Base-by-base conservation (phyloP, 2,113 vertebrate genomes). In the Azemiops feae region DNA sequence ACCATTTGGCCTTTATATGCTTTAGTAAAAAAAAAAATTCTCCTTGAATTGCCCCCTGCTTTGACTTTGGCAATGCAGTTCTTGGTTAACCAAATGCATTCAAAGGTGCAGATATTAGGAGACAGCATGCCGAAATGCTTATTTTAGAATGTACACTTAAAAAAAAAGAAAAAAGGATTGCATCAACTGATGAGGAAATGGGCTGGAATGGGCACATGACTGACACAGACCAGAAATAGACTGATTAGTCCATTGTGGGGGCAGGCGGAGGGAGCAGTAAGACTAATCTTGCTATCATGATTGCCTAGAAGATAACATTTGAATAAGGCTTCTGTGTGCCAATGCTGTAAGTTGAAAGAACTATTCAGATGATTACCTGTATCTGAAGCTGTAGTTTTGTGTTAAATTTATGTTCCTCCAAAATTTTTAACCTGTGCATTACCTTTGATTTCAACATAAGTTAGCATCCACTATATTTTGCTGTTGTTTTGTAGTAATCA, bases 301-400 rank as follows among this genome's bases (percentile, higher is more conserved):
- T 54, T 54, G 52, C 30, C 14, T 14, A 89, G 12, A 47, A 43
- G 55, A 30, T 89, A 34, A 34, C 45, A 43, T 14, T 43, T 58
- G 39, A 89, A 47, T 60, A 60, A 5, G 6, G 23, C 85, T 47
- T 57, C 22, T 58, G 8, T 47, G 34, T 85, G 18, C 50, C 53
- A 57, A 7, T 87, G 39, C 6, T 74, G 10, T 45, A 64, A 47
- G 8, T 3, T 57, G 43, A 55, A 43, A 25, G 52, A 85, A 52
- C 34, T 45, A 34, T 55, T 20, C 45, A 92, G 39, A 74, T 10
- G 58, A 91, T 88, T 93, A 95, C 94, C 64, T 52, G 27, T 88
- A 92, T 93, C 53, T 96, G 69, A 86, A 47, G 87, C 91, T 30
- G 39, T 45, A 45, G 45, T 7, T 85, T 92, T 88, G 18, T 39